Base-by-base conservation (phyloP, 2,113 vertebrate species). In the Albula goreensis region DNA sequence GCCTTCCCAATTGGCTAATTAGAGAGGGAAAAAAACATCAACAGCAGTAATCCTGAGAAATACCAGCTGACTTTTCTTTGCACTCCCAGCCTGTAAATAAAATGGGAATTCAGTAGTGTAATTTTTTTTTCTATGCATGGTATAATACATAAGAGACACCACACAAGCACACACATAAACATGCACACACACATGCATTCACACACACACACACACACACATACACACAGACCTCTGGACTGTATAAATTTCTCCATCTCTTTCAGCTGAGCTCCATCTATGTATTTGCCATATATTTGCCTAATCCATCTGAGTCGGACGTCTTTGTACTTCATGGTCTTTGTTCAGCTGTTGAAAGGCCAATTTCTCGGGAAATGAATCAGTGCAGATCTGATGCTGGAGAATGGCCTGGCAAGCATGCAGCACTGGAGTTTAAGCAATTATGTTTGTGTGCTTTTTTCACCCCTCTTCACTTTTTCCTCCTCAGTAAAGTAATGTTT, bases 401-500 rank as follows among this genome's bases (percentile, higher is more conserved):
- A 87, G 90, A 90, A 92, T 88, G 87, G 90, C 89, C 81, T 50
- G 78, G 84, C 13, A 89, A 48, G 82, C 85, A 89, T 87, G 86
- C 87, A 80, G 86, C 74, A 89, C 85, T 92, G 90, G 89, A 90
- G 85, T 78, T 82, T 50, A 88, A 89, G 82, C 91, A 92, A 92
- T 93, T 92, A 91, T 88, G 90, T 89, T 91, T 92, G 81, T 90
- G 92, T 91, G 90, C 52, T 80, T 85, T 91, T 91, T 80, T 85
- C 91, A 88, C 88, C 88, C 74, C 85, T 88, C 77, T 86, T 89
- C 87, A 85, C 89, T 91, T 81, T 88, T 92, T 91, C 89, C 91
- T 91, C 83, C 87, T 94, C 80, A 87, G 93, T 94, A 94, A 89
- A 87, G 93, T 93, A 94, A 89, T 95, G 92, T 94, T 95, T 95